Base-by-base conservation (phyloP, 1,140 invertebrate genomes). In the Aphelenchoides avenae region DNA sequence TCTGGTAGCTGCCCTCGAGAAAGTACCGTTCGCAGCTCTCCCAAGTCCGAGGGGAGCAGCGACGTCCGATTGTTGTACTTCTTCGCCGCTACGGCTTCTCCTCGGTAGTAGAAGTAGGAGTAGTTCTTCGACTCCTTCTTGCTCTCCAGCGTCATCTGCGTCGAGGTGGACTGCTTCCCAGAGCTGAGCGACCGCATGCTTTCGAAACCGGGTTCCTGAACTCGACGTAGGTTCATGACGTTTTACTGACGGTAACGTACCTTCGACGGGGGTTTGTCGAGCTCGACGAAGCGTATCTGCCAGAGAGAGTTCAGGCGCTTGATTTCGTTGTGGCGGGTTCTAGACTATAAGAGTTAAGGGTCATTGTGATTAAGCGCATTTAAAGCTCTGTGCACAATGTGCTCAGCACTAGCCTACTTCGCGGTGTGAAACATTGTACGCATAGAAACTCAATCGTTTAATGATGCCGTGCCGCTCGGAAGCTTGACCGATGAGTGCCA, bases 51-150 rank as follows among this genome's bases (percentile, higher is more conserved):
- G 1, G n/a, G n/a, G 37, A 20, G 11, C 4, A 57, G 22, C 50
- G 20, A 22, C 6, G 37, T 20, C 30, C 40, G 46, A 11, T 34
- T 15, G 22, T 63, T 20, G 20, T 59, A 57, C 24, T 57, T 57
- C 20, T 57, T n/a, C 5, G 40, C 56, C 11, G 55, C 55, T 11
- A 57, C 55, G 15, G 39, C 18, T 29, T 57, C 55, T 15, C 43
- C 55, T 3, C 42, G 15, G 18, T 57, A 27, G n/a, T 61, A 41
- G 26, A 57, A 57, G 18, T 41, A 57, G 11, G 50, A 22, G 31
- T 27, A 61, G 22, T 57, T 61, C 33, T 61, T 13, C 5, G 30
- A 41, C 50, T 61, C 56, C 3, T 42, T 60, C 47, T 57, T 57
- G 30, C 55, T 41, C 15, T 46, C 43, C 43, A 46, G 13, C 4